Base-by-base conservation (phyloP, 2,888 invertebrate species). In the Drosophila quinaria region DNA sequence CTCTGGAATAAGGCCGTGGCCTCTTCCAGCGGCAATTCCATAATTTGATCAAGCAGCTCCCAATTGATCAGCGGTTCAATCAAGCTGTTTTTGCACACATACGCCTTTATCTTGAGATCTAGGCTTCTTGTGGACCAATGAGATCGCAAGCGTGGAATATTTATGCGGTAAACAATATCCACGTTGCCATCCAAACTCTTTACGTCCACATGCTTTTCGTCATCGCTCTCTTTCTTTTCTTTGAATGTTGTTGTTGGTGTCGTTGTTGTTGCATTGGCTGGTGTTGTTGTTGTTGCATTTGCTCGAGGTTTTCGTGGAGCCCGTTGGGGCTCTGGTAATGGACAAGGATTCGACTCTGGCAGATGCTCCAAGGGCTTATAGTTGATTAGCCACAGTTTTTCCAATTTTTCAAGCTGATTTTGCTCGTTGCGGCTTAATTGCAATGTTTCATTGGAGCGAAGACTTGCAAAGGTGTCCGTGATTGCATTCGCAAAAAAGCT, bases 1-100 rank as follows among this genome's bases (percentile, higher is more conserved):
- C n/a, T 8, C 39, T 64, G 64, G 19, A 74, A 47, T 33, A 22
- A 17, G 1, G 1, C 11, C 1, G 50, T 52, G 17, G 17, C 71
- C 19, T 62, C 31, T 1, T 41, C n/a, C 31, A 10, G 5, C 3
- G 76, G 65, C 39, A 58, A 2, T 11, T n/a, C 31, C 74, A 74
- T 72, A 56, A 73, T 62, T 15, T 19, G 42, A 19, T 77, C 59
- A 19, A 76, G 72, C 39, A 67, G 47, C 11, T 71, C 8, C 72
- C 66, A 76, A n/a, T 44, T 55, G 5, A 71, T 42, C 0, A 75
- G 13, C 3, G 66, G 59, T 3, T 50, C 10, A 15, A 76, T 44
- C 11, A 62, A 71, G 31, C 71, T 50, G 0, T 42, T 0, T 46
- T 76, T 76, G 37, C 22, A 50, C 3, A 70, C 37, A 10, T 22